Percentiles rank a stretch among this genome's conserved stretches.
These are phyloP conservation scores for Linepithema humile DNA, from an alignment of 1,140 invertebrate genomes.

Conservation along the genomic window DNA sequence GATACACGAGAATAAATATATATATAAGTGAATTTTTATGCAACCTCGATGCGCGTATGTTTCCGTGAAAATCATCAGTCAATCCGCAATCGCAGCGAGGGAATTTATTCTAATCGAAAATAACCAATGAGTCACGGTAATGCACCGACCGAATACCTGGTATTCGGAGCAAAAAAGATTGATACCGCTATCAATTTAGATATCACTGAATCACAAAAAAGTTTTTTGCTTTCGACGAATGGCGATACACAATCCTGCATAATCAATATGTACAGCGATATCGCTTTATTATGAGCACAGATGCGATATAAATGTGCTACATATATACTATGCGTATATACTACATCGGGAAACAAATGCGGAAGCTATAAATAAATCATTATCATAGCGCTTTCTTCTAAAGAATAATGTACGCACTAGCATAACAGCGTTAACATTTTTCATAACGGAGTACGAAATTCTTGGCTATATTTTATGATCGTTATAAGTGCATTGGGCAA, in stretches of 20 bases:
- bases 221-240: background rate
- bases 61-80: background rate
- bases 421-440: slow-evolving; percentile 26
- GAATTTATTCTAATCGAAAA: background rate
- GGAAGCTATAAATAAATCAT: slow-evolving; percentile 34
- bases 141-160: background rate
- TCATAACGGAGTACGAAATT: background rate
- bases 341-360: background rate
- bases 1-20: background rate
- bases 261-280: background rate
- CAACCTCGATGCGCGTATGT: background rate
- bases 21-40: background rate
- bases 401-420: slow-evolving; percentile 2
- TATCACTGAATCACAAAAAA: background rate
- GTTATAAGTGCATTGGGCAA: slow-evolving; percentile 15
- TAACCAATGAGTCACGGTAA: background rate
- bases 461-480: background rate
- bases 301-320: background rate
- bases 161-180: background rate
- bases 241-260: background rate
- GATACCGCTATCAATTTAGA: background rate
- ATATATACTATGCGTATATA: background rate
- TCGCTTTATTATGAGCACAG: background rate
- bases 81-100: background rate
- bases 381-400: slow-evolving; percentile 25